Evolutionary conservation across 2,888 invertebrate genomes (phyloP).

Genomic region (Tryphoninae sp.): DNA sequence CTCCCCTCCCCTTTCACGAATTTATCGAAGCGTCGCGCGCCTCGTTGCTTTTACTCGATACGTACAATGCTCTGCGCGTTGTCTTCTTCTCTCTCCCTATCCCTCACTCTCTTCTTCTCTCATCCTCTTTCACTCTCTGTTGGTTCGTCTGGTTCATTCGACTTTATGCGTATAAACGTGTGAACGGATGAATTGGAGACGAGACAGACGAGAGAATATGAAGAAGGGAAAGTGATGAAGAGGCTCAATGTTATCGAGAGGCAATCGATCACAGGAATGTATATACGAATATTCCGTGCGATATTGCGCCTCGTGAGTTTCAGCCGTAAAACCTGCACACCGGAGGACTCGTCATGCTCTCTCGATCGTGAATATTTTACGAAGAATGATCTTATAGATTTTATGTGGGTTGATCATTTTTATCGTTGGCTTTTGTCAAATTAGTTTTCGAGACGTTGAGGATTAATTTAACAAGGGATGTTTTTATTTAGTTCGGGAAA

Average conservation of each 20-base stretch:
- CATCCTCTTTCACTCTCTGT: constrained; percentile 1
- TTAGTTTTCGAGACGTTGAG: too few species aligned
- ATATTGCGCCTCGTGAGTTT: constrained; percentile 19
- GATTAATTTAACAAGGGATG: too few species aligned
- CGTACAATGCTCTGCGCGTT: neutral
- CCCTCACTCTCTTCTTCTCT: neutral
- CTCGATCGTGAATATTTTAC: neutral
- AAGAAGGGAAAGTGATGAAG: neutral
- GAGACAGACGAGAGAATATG: constrained; percentile 10
- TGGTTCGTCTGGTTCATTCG: constrained; percentile 48
- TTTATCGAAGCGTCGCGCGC: constrained; percentile 49
- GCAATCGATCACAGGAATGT: constrained; percentile 45
- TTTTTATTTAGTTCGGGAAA: too few species aligned
- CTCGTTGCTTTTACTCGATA: constrained; percentile 36
- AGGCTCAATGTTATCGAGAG: constrained; percentile 51
- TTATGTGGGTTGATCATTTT: neutral
- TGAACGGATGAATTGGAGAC: constrained; percentile 46
- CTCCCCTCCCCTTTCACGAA: constrained; percentile 14
- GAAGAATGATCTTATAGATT: neutral
- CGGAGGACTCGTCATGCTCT: constrained; percentile 14
- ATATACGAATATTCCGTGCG: neutral
- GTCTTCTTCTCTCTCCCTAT: neutral
- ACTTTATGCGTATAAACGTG: constrained; percentile 51
- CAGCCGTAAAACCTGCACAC: constrained; percentile 21
- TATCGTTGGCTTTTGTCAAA: too few species aligned